Base-by-base conservation (phyloP, 2,113 vertebrate genomes). In the Brachyistius frenatus region DNA sequence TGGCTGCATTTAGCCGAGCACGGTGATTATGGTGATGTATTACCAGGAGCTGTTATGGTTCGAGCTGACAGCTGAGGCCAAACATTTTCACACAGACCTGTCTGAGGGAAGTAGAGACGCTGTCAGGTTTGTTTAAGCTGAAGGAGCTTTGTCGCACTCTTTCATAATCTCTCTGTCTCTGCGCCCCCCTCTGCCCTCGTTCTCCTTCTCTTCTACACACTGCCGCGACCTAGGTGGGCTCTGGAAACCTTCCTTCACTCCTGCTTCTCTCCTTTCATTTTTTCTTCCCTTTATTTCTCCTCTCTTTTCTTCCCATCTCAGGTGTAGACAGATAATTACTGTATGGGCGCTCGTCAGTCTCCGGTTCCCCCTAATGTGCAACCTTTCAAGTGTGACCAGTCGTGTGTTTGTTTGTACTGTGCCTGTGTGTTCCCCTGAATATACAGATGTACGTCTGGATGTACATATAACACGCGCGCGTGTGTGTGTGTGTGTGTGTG, bases 261-360 rank as follows among this genome's bases (percentile, higher is more conserved):
- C 47, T 55, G 44, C 41, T 67, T 33, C 37, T 58, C 54, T 69
- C 62, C 36, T 55, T 54, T 72, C 32, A 5, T 8, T 66, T 65
- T 23, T 35, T 41, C 23, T 57, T 32, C 32, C 54, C 9, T 62
- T 46, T 36, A 13, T 66, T 47, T 47, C 52, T 76, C 61, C 41
- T 47, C 52, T 76, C 61, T 76, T 82, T 31, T 69, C 62, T 69
- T 53, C 60, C 75, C 66, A 72, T 83, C 86, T 90, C 86, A 93
- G 91, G 88, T 94, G 91, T 66, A 93, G 89, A 92, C 86, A 65
- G 63, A 76, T 92, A 93, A 94, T 94, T 90, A 86, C 76, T 66
- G 69, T 47, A 91, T 81, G 79, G 64, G 69, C 86, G 85, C 88
- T 66, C 83, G 84, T 86, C 50, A 67, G 86, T 83, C 88, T 92